Conservation (phyloP, 2,888 invertebrate genomes). For the Pandemis heparana region DNA sequence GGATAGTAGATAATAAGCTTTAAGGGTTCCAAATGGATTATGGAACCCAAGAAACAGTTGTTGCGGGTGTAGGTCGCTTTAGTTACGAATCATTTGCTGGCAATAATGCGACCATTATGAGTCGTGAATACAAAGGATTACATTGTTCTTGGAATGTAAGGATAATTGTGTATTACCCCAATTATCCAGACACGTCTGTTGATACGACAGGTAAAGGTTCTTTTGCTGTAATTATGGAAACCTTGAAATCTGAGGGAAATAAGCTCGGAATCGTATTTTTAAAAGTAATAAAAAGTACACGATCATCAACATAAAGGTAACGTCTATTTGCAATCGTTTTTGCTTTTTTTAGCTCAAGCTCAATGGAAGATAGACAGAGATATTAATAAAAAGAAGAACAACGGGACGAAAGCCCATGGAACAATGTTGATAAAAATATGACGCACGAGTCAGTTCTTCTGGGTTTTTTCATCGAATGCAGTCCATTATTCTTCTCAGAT, state of each 20-base stretch:
- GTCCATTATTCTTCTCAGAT: slow-evolving; percentile 45
- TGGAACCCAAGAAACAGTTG: neutral
- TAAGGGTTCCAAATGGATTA: neutral
- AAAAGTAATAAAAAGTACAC: neutral
- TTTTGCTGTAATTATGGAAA: slow-evolving; percentile 5
- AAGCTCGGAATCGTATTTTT: slow-evolving; percentile 6
- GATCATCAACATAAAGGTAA: slow-evolving; percentile 2
- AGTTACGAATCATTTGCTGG: slow-evolving; percentile 2
- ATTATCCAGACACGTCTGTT: slow-evolving; percentile 27
- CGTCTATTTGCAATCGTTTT: neutral
- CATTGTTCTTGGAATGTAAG: slow-evolving; percentile 4
- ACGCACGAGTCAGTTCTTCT: neutral
- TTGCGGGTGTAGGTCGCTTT: neutral
- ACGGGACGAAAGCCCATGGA: neutral
- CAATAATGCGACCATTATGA: slow-evolving; percentile 13
- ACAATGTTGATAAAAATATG: neutral
- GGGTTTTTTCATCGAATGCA: slow-evolving; percentile 4
- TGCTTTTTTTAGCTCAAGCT: neutral
- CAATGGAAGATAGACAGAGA: neutral
- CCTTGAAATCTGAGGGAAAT: slow-evolving; percentile 21
- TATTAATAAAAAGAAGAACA: neutral
- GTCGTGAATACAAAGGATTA: slow-evolving; percentile 11
- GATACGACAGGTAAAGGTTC: slow-evolving; percentile 10
- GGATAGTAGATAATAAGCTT: neutral
- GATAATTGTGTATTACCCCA: slow-evolving; percentile 26